Evolutionary conservation across 2,888 invertebrate species (phyloP).

Genomic region (Idaea dimidiata): DNA sequence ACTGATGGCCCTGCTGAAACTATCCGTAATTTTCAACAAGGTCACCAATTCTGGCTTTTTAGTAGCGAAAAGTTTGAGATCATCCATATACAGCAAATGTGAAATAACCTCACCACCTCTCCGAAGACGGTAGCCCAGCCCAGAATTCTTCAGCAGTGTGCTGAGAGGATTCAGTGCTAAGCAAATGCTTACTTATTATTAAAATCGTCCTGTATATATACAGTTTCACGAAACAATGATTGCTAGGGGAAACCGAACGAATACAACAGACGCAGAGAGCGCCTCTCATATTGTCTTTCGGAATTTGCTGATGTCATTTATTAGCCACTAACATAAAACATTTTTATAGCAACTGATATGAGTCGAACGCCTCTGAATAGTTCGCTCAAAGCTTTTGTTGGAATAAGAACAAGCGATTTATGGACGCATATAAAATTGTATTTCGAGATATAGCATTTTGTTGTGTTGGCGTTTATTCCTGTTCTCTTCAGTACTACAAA

Average conservation of each 20-base stretch:
- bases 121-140: too few species aligned
- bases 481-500: conserved; percentile 24
- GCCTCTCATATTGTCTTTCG: conserved; percentile 77
- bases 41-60: too few species aligned
- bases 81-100: too few species aligned
- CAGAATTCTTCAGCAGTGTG: too few species aligned
- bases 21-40: too few species aligned
- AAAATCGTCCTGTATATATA: conserved; percentile 19
- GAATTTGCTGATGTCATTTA: conserved; percentile 81
- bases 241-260: conserved; percentile 65
- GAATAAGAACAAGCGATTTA: conserved; percentile 72
- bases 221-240: conserved; percentile 66
- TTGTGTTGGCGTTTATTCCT: conserved; percentile 39
- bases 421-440: conserved; percentile 69
- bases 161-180: too few species aligned
- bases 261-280: conserved; percentile 70
- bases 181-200: too few species aligned
- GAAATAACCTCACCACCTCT: too few species aligned
- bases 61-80: too few species aligned
- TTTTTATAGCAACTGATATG: conserved; percentile 78
- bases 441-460: conserved; percentile 45
- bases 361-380: conserved; percentile 56
- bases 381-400: conserved; percentile 56
- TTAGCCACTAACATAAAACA: conserved; percentile 80
- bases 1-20: too few species aligned